Conservation (phyloP, 1,140 invertebrate genomes). For the Alviniconcha marisindica region DNA sequence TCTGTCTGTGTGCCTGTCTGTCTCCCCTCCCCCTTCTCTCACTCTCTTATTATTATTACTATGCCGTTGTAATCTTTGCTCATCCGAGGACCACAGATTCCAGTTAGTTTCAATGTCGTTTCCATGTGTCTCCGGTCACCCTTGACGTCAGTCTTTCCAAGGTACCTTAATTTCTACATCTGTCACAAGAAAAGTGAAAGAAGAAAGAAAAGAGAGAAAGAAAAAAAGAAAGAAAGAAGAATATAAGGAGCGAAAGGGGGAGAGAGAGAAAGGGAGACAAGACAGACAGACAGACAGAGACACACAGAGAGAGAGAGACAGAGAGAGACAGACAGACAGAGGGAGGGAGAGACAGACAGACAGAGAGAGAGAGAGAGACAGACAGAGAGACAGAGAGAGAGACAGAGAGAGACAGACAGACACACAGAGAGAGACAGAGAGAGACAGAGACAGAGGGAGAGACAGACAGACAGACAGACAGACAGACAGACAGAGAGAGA, state of each 20-base stretch:
- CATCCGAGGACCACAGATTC: too few species aligned
- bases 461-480: conserved; percentile 12
- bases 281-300: background rate
- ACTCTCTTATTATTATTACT: too few species aligned
- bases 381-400: background rate
- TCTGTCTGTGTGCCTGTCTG: background rate
- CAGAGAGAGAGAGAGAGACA: background rate
- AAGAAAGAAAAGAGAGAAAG: background rate
- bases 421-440: background rate
- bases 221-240: background rate
- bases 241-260: background rate
- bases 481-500: background rate
- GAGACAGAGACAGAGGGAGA: conserved; percentile 17
- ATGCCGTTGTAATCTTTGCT: too few species aligned
- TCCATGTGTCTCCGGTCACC: too few species aligned
- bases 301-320: conserved; percentile 22
- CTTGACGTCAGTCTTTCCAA: too few species aligned
- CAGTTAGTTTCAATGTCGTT: too few species aligned
- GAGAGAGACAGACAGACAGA: background rate
- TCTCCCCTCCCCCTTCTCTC: background rate
- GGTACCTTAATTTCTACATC: too few species aligned
- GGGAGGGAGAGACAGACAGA: too few species aligned
- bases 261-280: background rate
- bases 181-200: background rate
- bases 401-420: background rate